Evolutionary conservation across 2,113 vertebrate genomes (phyloP), one percentile per base, ranked within the genome.

Genomic region (Nibea coibor): DNA sequence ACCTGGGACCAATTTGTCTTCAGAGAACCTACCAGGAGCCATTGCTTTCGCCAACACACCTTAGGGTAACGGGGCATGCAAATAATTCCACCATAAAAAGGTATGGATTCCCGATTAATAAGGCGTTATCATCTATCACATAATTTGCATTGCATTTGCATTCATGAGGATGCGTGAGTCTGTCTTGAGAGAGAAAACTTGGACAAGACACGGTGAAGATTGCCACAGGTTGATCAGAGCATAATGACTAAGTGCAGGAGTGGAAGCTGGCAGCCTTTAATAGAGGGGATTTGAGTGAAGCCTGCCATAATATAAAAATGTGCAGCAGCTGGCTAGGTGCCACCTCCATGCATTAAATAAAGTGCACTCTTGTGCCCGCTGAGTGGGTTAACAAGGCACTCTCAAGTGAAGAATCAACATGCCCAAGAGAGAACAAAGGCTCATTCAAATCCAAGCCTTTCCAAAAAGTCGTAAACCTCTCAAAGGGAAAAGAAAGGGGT

Each of bases 341-440:
- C 90, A 90, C 80, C 75, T 76, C 53, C 26, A 20, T 86, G 91
- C 87, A 94, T 92, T 93, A 94, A 87, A 92, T 84, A 92, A 93
- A 93, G 92, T 92, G 89, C 87, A 87, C 88, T 93, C 74, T 65
- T 87, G 78, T 80, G 51, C 79, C 81, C 35, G 28, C 88, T 75
- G 80, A 90, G 84, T 84, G 83, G 85, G 86, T 90, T 93, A 93
- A 91, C 80, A 87, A 89, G 86, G 78, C 82, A 77, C 73, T 87
- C 69, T 85, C 61, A 51, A 87, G 35, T 80, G 77, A 83, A 72
- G 63, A 84, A 87, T 70, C 72, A 73, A 70, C 66, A 74, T 71
- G 64, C 64, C 73, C 64, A 48, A 83, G 65, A 57, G 66, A 81
- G 84, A 89, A 92, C 80, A 90, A 81, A 87, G 75, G 48, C 84